Conservation (phyloP, 1,140 invertebrate genomes). For the Pseudomyrmex pallidus region DNA sequence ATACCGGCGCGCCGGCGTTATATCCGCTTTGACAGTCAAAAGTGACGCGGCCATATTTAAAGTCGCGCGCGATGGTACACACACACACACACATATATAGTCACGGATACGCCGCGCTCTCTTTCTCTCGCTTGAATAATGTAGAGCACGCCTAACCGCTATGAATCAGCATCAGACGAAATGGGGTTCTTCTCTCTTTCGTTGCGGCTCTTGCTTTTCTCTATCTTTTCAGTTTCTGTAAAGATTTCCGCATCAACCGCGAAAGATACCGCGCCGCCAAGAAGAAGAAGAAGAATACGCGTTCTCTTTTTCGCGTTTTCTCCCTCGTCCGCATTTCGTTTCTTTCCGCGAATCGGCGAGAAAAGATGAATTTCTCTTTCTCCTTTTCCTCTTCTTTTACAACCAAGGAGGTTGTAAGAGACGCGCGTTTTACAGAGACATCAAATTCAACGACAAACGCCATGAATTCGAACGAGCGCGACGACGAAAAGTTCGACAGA, state of each 20-base stretch:
- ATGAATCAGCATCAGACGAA: constrained; percentile 76
- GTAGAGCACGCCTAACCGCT: constrained; percentile 72
- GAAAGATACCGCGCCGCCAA: neutral
- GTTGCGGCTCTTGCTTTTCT: constrained; percentile 52
- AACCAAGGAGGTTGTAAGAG: too few relatives aligned
- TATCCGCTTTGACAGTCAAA: constrained; percentile 64
- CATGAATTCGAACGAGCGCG: neutral
- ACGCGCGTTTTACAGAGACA: neutral
- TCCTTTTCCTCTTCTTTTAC: too few relatives aligned
- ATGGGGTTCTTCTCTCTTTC: constrained; percentile 23
- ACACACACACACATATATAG: neutral
- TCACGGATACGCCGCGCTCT: constrained; percentile 4
- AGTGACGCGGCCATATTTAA: constrained; percentile 67
- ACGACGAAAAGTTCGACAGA: too few relatives aligned
- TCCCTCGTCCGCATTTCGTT: neutral
- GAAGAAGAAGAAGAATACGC: neutral
- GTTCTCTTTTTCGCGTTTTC: neutral
- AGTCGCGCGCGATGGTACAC: constrained; percentile 13
- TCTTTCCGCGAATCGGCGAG: neutral
- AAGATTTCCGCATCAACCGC: constrained; percentile 46
- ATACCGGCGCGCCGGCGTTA: constrained; percentile 34
- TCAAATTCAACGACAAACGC: neutral
- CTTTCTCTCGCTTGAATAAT: constrained; percentile 70
- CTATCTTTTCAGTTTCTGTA: constrained; percentile 41
- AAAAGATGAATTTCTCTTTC: neutral